Evolutionary conservation across 2,113 vertebrate genomes (phyloP).

Genomic region (Hyperoodon ampullatus): DNA sequence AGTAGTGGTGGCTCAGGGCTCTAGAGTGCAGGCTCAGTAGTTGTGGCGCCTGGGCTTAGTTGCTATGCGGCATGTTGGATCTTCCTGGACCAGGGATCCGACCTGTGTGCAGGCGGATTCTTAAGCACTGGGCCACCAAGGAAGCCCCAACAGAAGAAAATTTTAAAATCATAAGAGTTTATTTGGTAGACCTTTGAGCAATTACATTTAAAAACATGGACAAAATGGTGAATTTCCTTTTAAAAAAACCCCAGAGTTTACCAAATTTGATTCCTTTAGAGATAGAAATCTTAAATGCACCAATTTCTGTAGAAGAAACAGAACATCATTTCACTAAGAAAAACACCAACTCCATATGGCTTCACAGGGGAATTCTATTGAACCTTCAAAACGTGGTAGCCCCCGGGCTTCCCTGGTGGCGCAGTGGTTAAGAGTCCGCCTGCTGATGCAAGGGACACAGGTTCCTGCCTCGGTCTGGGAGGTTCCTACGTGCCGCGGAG

Average conservation of each 20-base stretch:
- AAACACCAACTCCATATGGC: background rate
- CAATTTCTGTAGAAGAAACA: background rate
- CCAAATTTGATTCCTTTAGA: background rate
- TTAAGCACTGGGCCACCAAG: no score
- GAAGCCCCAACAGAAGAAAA: background rate
- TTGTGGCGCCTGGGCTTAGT: no score
- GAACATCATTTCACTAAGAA: background rate
- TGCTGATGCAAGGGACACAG: no score
- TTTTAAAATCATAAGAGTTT: background rate
- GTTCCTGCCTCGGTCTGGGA: no score
- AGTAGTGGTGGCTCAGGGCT: no score
- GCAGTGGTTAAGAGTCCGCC: no score
- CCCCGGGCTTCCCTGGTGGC: no score
- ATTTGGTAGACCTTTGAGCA: background rate
- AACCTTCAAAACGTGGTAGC: background rate
- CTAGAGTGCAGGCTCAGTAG: no score
- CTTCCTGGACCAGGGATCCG: no score
- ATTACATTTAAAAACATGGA: background rate
- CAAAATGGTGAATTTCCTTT: background rate
- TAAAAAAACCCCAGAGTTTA: background rate
- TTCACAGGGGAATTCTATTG: background rate
- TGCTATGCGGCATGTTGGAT: no score
- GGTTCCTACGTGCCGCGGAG: no score
- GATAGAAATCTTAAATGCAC: background rate
- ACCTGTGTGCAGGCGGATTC: no score